Evolutionary conservation across 2,797 vertebrate genomes (phyloP).

Genomic region (Alca torda): DNA sequence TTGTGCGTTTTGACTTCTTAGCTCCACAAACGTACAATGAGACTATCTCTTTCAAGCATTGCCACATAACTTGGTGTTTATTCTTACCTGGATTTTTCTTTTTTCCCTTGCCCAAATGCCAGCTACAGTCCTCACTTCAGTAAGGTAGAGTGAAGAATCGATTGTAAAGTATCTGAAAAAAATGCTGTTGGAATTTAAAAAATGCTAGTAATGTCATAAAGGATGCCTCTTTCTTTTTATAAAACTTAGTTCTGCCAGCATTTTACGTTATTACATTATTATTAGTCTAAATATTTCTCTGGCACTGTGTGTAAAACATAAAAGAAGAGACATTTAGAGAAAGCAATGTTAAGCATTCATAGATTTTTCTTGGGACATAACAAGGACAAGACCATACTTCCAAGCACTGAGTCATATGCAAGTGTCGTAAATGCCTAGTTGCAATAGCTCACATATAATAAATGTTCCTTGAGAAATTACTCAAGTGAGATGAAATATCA

Average conservation of each 20-base stretch:
- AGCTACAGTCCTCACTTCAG: not conserved
- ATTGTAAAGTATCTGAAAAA: not conserved
- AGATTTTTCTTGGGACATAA: not conserved
- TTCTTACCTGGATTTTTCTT: not conserved
- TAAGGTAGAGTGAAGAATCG: not conserved
- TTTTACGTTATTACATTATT: not conserved
- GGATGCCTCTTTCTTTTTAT: not conserved
- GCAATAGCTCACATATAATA: not conserved
- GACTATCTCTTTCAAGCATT: not conserved
- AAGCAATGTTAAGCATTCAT: not conserved
- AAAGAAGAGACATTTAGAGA: not conserved
- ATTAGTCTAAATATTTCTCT: not conserved
- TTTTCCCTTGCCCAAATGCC: not conserved
- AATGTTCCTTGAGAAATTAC: constrained; percentile 4
- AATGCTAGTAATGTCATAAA: not conserved
- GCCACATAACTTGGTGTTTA: not conserved
- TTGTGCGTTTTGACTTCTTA: constrained; percentile 40
- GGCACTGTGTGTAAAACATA: not conserved
- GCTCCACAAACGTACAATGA: not conserved
- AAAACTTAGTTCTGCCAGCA: not conserved
- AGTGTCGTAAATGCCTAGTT: not conserved
- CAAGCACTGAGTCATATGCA: not conserved
- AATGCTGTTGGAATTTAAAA: not conserved
- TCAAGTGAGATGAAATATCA: not conserved
- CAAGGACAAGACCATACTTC: not conserved